These are phyloP conservation scores for Actinostola sp. DNA, from an alignment of 92 coral and sea anemone species.

Conservation along the genomic window DNA sequence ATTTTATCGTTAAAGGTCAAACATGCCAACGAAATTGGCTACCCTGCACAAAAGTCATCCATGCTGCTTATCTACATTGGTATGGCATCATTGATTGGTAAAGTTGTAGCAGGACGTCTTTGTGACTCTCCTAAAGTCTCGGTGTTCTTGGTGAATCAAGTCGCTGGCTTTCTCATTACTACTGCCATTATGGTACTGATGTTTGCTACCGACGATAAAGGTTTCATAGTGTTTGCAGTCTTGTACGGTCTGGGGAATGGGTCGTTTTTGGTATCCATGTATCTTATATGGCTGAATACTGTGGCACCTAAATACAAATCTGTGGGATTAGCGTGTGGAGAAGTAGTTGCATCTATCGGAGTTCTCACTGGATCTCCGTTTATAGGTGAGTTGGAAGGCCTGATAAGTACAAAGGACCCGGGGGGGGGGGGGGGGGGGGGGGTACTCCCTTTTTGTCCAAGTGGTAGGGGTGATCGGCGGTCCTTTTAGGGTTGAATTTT, in stretches of 20 bases:
- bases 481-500: no score
- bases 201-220: slow-evolving; percentile 27
- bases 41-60: slow-evolving; percentile 59
- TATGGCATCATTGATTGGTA: slow-evolving; percentile 58
- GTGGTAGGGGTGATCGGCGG: no score
- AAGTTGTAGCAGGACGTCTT: slow-evolving; percentile 55
- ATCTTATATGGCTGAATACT: slow-evolving; percentile 32
- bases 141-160: slow-evolving; percentile 17
- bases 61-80: slow-evolving; percentile 69
- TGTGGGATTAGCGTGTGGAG: slow-evolving; percentile 47
- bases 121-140: slow-evolving; percentile 44
- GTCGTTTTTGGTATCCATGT: slow-evolving; percentile 33
- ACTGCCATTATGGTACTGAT: slow-evolving; percentile 18
- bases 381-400: slow-evolving; percentile 38
- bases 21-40: slow-evolving; percentile 54
- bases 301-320: slow-evolving; percentile 47
- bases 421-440: no score
- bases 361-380: slow-evolving; percentile 51
- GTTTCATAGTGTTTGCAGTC: slow-evolving; percentile 32
- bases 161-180: slow-evolving; percentile 32
- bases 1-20: no score
- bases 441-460: background rate
- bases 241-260: slow-evolving; percentile 56
- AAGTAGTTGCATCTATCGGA: slow-evolving; percentile 18
- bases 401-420: background rate